Conservation (phyloP, 2,888 invertebrate genomes). For the Rhabditoides inermis region DNA sequence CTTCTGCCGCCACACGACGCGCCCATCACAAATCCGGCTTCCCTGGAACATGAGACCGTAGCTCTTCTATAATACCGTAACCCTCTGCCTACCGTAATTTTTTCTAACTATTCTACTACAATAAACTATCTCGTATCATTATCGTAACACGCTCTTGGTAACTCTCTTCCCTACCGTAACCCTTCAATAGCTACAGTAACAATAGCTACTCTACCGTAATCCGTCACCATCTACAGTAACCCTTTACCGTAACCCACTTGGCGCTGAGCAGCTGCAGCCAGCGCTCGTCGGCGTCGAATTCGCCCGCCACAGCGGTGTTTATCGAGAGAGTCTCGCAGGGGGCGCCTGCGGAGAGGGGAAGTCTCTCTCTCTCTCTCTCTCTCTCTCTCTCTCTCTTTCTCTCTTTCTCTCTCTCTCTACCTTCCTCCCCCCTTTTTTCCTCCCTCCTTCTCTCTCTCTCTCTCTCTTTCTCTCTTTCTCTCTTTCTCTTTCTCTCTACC, state of each 20-base stretch:
- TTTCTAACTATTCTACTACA: no score
- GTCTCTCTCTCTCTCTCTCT: neutral
- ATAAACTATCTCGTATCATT: no score
- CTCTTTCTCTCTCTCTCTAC: neutral
- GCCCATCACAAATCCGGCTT: conserved; percentile 77
- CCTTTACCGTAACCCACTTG: conserved; percentile 75
- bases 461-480: neutral
- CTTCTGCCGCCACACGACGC: conserved; percentile 90
- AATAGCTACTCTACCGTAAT: neutral
- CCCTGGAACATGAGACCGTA: no score
- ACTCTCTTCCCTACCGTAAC: no score
- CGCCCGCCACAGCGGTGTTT: conserved; percentile 61
- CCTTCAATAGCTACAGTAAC: no score
- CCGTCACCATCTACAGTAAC: neutral
- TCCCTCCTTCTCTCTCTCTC: neutral
- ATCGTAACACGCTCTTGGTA: no score
- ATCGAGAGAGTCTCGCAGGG: conserved; percentile 80
- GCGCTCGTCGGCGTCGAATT: conserved; percentile 74
- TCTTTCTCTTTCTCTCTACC: neutral
- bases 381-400: neutral
- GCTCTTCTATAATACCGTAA: no score
- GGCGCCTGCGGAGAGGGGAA: conserved; percentile 59
- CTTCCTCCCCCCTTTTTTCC: neutral
- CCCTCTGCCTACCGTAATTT: no score
- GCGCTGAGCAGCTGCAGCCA: conserved; percentile 87